Evolutionary conservation across 1,140 invertebrate genomes (phyloP), one percentile per base, ranked within the genome.

Genomic region (Lepidostoma basale): DNA sequence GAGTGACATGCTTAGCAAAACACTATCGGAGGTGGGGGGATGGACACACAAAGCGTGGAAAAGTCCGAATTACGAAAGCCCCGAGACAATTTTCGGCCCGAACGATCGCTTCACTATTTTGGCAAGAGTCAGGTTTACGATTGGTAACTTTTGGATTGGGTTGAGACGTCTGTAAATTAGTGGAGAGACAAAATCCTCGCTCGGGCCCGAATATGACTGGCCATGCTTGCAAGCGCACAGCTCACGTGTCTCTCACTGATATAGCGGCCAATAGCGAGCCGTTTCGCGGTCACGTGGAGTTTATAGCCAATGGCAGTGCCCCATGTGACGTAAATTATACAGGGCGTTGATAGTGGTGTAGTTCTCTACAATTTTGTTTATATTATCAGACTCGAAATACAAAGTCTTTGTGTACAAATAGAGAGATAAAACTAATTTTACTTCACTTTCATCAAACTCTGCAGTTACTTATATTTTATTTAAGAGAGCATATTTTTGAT

Each of bases 181-280:
- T 40, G 10, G 14, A 58, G 33, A 23, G 25, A 40, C 36, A 40
- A 42, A 40, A 42, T 39, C 54, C 33, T 67, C 60, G 18, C 54
- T 60, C 39, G 39, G 39, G 28, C 22, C 18, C 1, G 18, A 33
- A 26, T 67, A 60, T 59, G 54, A 49, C 65, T 56, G 65, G 65
- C 65, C 67, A 60, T 39, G 60, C 60, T 80, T 79, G 80, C 79
- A 79, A 56, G 74, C 74, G 72, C 74, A 73, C 66, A 56, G 66
- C 77, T 79, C 79, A 81, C 80, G 79, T 81, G 79, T 30, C 18
- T 62, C 59, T 8, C 16, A 40, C 65, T 45, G 45, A 67, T 58
- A 30, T 59, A 45, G 12, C 64, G 26, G 16, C 69, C 69, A 70
- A 70, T 67, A 26, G 59, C 36, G 28, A n/a, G 23, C 12, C 65